Evolutionary conservation across 2,888 invertebrate genomes (phyloP).

Genomic region (Globia sparganii): DNA sequence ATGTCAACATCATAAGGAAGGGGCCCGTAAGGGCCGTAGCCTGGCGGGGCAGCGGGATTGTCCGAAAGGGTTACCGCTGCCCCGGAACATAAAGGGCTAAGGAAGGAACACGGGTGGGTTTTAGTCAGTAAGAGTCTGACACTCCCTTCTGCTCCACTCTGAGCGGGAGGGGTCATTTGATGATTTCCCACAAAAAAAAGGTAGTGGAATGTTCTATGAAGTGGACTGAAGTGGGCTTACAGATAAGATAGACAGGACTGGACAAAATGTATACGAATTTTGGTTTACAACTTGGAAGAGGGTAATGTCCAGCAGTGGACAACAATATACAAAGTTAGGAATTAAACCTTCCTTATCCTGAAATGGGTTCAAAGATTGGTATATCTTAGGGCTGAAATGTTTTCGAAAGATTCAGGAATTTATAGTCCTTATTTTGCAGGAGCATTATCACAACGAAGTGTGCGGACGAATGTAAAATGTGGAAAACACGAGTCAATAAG

Average conservation of each 20-base stretch:
- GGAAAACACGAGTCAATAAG: conserved; percentile 81
- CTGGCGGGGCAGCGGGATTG: no score
- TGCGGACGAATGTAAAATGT: conserved; percentile 92
- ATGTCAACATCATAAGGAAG: no score
- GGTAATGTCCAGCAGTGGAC: neutral
- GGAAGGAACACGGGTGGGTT: no score
- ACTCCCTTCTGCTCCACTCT: no score
- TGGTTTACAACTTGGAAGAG: neutral
- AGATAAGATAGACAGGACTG: neutral
- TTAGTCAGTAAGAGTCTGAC: no score
- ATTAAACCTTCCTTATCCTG: neutral
- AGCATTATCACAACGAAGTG: conserved; percentile 91
- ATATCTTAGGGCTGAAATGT: neutral
- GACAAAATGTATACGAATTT: neutral
- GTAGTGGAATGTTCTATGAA: conserved; percentile 18
- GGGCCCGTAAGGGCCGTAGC: no score
- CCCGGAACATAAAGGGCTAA: no score
- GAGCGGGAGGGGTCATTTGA: no score
- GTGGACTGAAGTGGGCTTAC: conserved; percentile 1
- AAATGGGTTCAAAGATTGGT: neutral
- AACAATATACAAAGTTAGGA: neutral
- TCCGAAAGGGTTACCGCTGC: no score
- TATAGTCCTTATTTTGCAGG: conserved; percentile 71
- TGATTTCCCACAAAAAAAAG: no score
- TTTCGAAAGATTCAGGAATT: neutral